These are phyloP conservation scores for Tolmerus cingulatus DNA, from an alignment of 2,888 invertebrate genomes.

Conservation along the genomic window DNA sequence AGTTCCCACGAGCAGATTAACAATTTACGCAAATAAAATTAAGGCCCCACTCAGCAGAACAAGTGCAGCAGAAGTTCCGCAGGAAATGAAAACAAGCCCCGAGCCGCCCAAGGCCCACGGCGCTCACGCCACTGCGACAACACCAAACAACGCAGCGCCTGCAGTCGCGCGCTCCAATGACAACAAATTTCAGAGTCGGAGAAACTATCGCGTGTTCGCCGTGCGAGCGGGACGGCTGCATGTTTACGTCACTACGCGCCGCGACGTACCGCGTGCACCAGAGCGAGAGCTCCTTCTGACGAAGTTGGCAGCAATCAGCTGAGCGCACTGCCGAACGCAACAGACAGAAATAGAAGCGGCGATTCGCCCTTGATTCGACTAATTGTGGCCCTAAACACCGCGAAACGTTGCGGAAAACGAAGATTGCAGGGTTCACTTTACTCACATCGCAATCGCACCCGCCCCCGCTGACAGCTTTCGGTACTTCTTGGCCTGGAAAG, in stretches of 20 bases:
- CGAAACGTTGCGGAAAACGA: not conserved
- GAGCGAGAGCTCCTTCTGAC: not conserved
- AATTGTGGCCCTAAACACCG: not conserved
- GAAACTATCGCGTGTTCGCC: not conserved
- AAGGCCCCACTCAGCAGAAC: not conserved
- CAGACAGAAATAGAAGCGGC: not conserved
- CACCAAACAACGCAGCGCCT: not conserved
- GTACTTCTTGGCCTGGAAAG: not conserved
- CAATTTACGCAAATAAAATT: not conserved
- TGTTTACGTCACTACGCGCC: slow-evolving; percentile 45
- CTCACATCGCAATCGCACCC: not conserved
- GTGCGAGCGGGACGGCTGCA: not conserved
- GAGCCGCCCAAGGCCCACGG: not conserved
- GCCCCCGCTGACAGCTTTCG: not conserved
- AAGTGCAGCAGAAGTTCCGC: not conserved
- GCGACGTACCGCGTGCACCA: slow-evolving; percentile 51
- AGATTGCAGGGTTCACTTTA: not conserved
- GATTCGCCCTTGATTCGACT: not conserved
- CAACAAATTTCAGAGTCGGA: not conserved
- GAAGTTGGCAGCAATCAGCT: slow-evolving; percentile 44
- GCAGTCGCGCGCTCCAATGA: not conserved
- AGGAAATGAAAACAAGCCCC: not conserved
- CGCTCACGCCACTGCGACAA: not conserved
- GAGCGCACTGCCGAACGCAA: not conserved
- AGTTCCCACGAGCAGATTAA: not conserved